Evolutionary conservation across 2,113 vertebrate species (phyloP), one percentile per base, ranked within the genome.

Genomic region (Petromus typicus): DNA sequence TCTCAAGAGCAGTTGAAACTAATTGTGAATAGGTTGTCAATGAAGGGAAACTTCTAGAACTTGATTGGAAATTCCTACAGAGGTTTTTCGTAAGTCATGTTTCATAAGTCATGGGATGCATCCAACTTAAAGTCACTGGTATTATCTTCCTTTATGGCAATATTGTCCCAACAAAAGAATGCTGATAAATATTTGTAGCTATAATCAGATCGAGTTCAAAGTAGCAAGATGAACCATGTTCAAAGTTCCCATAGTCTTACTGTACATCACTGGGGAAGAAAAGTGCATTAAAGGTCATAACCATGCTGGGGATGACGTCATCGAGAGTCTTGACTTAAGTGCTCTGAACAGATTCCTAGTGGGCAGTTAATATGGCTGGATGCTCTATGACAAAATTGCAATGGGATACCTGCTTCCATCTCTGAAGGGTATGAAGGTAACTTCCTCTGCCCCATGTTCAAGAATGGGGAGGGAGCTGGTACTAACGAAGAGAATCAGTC

Each of bases 1-100:
- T 87, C 51, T 66, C 48, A 85, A 51, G 40, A 37, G 34, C 30
- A 81, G 61, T 37, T 61, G 14, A 12, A 69, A 86, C 8, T 5
- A 75, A 2, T 86, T 5, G n/a, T 37, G 10, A 37, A 54, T 64
- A 30, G 40, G 56, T 94, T 83, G 67, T 93, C 61, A 80, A 40
- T 79, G 43, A 94, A 89, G 76, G 32, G 37, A 82, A 94, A 71
- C 43, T 54, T 93, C 48, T 92, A 12, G 87, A 86, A 94, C 43
- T 85, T 40, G 64, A 84, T 63, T 63, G n/a, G 82, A 13, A 30
- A 23, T 73, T 71, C 43, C 54, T 32, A 54, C 51, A n/a, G 63
- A 84, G 32, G 40, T 63, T 85, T 92, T 32, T 23, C 18, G 2
- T 63, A 61, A 4, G 32, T 67, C 86, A 64, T n/a, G 40, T 51